These are phyloP conservation scores for Mormyrus iriodes DNA, from an alignment of 2,113 vertebrate genomes.

Conservation along the genomic window DNA sequence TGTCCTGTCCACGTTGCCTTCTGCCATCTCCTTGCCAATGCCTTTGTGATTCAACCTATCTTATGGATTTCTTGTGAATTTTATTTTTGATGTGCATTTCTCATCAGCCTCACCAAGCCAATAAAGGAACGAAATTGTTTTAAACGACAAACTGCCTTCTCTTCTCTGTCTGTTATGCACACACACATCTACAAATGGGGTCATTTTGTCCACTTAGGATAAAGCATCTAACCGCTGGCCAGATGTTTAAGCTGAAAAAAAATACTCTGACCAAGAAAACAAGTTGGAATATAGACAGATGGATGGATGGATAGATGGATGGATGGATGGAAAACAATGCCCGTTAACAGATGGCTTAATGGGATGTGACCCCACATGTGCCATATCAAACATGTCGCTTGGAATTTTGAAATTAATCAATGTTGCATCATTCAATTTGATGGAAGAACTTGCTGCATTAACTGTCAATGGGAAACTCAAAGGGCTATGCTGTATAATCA, in stretches of 20 bases:
- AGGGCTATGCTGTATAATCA: not conserved
- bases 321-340: not conserved
- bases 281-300: not conserved
- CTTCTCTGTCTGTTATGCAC: not conserved
- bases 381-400: not conserved
- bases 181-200: not conserved
- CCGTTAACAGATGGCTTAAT: not conserved
- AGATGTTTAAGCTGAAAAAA: not conserved
- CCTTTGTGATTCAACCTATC: conserved; percentile 94
- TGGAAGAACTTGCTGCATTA: not conserved
- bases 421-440: not conserved
- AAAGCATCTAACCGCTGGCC: no score
- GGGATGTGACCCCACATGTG: not conserved
- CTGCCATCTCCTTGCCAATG: conserved; percentile 88
- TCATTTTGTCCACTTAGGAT: not conserved
- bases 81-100: conserved; percentile 91
- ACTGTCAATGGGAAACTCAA: not conserved
- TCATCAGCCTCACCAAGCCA: conserved; percentile 96
- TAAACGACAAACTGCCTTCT: conserved; percentile 50
- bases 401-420: not conserved
- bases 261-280: not conserved
- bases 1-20: conserved; percentile 79
- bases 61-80: conserved; percentile 92
- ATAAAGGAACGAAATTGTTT: conserved; percentile 99
- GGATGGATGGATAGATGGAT: not conserved